A percentile compares a stretch with the other conserved stretches of the same genome.
These are phyloP conservation scores for Magallana ariakensis DNA, from an alignment of 1,140 invertebrate species.

Conservation along the genomic window DNA sequence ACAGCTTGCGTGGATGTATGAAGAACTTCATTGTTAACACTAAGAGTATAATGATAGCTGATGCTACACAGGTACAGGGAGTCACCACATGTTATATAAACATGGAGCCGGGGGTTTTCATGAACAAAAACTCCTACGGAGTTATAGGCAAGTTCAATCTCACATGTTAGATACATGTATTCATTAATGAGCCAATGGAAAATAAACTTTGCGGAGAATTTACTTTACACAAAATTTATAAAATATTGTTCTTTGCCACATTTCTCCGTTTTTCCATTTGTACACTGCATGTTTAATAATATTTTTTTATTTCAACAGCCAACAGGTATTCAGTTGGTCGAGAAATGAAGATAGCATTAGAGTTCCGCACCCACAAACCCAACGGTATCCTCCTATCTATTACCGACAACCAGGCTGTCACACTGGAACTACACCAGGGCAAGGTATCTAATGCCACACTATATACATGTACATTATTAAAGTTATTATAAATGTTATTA, in stretches of 20 bases:
- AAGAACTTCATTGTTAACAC: constrained; percentile 88
- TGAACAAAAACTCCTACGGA: constrained; percentile 90
- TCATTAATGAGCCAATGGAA: not conserved
- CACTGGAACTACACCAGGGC: constrained; percentile 88
- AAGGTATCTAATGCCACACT: constrained; percentile 80
- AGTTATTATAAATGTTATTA: too few relatives aligned
- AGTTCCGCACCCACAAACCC: constrained; percentile 91
- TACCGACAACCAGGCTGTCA: constrained; percentile 86
- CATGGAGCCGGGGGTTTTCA: constrained; percentile 92
- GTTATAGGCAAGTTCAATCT: constrained; percentile 85
- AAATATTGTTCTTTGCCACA: too few relatives aligned
- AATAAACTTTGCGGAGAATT: not conserved
- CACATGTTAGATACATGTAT: constrained; percentile 21
- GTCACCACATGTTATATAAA: constrained; percentile 93
- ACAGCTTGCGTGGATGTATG: constrained; percentile 91
- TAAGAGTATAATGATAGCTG: constrained; percentile 87
- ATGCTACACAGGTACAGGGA: constrained; percentile 84
- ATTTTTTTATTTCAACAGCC: constrained; percentile 81
- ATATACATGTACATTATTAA: too few relatives aligned
- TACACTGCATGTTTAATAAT: not conserved
- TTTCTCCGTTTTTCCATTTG: not conserved
- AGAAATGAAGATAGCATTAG: constrained; percentile 87
- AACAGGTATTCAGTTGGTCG: constrained; percentile 86
- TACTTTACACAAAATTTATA: too few relatives aligned
- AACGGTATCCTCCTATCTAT: constrained; percentile 90